Percentiles rank a stretch among this genome's conserved stretches.
Evolutionary conservation across 2,113 vertebrate genomes (phyloP).

Genomic region (Cnemophilus loriae): DNA sequence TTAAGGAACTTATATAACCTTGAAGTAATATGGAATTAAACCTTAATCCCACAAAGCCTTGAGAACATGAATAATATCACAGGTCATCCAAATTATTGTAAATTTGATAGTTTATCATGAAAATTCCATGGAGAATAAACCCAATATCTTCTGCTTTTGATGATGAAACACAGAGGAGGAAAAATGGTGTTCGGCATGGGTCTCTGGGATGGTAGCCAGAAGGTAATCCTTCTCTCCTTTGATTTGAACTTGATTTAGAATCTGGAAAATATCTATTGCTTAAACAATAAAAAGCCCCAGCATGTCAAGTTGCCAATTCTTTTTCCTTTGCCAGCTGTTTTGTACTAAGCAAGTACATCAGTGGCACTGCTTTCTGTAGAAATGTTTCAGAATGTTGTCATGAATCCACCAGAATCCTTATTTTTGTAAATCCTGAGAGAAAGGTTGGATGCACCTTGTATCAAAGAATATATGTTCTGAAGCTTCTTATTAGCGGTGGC

Average conservation of each 20-base stretch:
- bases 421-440: not conserved
- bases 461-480: not conserved
- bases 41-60: not conserved
- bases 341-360: not conserved
- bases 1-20: not conserved
- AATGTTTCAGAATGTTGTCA: not conserved
- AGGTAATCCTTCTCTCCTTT: not conserved
- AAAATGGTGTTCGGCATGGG: not conserved
- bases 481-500: not conserved
- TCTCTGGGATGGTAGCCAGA: not conserved
- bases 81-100: not conserved
- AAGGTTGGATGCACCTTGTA: not conserved
- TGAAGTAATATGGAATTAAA: slow-evolving; percentile 10
- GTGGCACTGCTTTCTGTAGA: not conserved
- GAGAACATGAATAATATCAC: not conserved
- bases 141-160: not conserved
- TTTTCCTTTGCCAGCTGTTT: not conserved
- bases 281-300: not conserved
- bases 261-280: not conserved
- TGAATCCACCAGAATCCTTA: not conserved
- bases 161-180: not conserved
- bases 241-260: not conserved
- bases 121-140: not conserved
- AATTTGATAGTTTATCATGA: not conserved
- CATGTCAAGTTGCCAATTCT: not conserved